phyloP scores from a whole-genome alignment of 2,113 vertebrate genomes.

The Sceloporus tristichus region DNA sequence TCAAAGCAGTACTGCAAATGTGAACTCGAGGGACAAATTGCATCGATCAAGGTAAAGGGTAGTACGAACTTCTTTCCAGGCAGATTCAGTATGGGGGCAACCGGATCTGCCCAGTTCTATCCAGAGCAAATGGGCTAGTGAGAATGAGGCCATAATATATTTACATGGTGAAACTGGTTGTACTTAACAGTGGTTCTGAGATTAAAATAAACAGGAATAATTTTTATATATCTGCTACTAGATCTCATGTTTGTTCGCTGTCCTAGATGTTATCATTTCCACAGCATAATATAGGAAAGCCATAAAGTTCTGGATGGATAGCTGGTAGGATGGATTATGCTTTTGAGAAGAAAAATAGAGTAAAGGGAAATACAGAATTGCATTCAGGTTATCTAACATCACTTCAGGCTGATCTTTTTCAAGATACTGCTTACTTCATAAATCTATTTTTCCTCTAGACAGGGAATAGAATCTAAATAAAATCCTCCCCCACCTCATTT shows the following conservation, averaged over 20 bases:
- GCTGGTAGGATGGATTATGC: neutral
- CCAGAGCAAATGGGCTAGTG: too few relatives aligned
- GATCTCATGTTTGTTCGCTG: neutral
- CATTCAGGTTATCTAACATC: neutral
- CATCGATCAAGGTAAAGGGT: too few relatives aligned
- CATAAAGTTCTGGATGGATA: conserved; percentile 13
- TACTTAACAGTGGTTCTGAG: neutral
- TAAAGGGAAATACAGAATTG: neutral
- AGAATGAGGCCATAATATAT: too few relatives aligned
- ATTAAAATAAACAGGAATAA: neutral
- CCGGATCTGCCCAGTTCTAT: too few relatives aligned
- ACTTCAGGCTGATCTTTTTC: neutral
- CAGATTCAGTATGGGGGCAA: too few relatives aligned
- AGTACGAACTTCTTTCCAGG: too few relatives aligned
- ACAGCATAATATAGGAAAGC: neutral
- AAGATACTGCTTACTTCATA: neutral
- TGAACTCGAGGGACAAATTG: too few relatives aligned
- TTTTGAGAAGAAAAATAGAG: neutral
- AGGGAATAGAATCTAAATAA: neutral
- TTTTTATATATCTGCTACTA: conserved; percentile 1
- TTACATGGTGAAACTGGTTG: neutral
- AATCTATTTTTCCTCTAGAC: neutral
- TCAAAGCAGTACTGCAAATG: too few relatives aligned
- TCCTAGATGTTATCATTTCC: rapidly evolving
- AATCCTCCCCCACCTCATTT: neutral